Base-by-base conservation (phyloP, 2,888 invertebrate genomes). In the Halictus quadricinctus region DNA sequence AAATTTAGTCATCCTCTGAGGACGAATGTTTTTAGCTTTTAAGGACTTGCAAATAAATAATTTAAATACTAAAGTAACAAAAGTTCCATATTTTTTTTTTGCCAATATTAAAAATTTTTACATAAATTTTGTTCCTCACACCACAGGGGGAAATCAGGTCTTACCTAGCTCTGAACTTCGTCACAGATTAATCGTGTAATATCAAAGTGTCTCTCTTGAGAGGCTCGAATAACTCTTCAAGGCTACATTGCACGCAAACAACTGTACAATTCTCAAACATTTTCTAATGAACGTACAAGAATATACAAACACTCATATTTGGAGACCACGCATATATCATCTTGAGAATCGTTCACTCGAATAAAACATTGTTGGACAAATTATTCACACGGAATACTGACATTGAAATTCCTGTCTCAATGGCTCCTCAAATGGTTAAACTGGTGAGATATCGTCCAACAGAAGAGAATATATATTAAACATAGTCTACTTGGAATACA, bases 191-290 rank as follows among this genome's bases (percentile, higher is more conserved):
- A 78, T 69, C 36, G 41, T 13, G 25, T 8, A 43, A 13, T 25
- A n/a, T 36, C 43, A 5, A 43, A 69, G 15, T 21, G 36, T 25
- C 7, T 25, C 7, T 13, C 12, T n/a, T 0, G 54, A 21, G 12
- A 50, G 7, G 15, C 41, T 72, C 25, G 5, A 72, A 18, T 48
- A 29, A 72, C 66, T 43, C 21, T 36, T 21, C 21, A 13, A 15
- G 8, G 36, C 18, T 54, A 29, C 25, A 54, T 78, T 72, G 46
- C 70, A 75, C 46, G 18, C 46, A 10, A 66, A 48, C 7, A 5
- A 46, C 18, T 72, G 15, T 72, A 75, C 64, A 64, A 29, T 29
- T 36, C 41, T 72, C 54, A 79, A 64, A 79, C 50, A 54, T 50
- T 2, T 12, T 21, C 5, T 36, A 76, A 21, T n/a, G 46, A 66